phyloP scores from a whole-genome alignment of 1,140 invertebrate species.

The Mylabris phalerata region DNA sequence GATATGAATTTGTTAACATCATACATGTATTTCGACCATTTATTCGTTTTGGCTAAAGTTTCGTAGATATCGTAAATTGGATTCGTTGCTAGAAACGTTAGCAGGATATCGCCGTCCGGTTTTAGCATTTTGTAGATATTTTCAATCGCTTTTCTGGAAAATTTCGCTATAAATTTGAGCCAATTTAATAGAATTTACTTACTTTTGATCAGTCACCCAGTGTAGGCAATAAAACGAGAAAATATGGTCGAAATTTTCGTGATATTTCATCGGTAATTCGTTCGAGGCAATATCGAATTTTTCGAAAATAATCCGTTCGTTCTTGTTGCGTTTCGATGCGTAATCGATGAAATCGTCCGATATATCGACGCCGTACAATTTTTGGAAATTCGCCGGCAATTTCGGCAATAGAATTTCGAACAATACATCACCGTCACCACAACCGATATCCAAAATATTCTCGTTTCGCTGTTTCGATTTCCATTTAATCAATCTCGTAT shows the following conservation, averaged over 20 bases:
- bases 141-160: constrained; percentile 51
- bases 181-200: constrained; percentile 31
- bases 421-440: constrained; percentile 69
- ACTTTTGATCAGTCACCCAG: constrained; percentile 71
- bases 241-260: constrained; percentile 58
- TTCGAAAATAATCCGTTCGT: constrained; percentile 50
- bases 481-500: constrained; percentile 53
- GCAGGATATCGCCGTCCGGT: constrained; percentile 58
- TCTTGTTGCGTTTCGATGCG: constrained; percentile 50
- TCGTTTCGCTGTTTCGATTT: constrained; percentile 44
- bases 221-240: constrained; percentile 79
- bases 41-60: constrained; percentile 47
- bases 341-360: constrained; percentile 64
- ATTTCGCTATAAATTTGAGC: background rate
- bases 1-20: constrained; percentile 59
- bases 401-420: constrained; percentile 57
- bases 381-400: constrained; percentile 48
- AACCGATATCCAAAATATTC: constrained; percentile 68
- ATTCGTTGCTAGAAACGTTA: constrained; percentile 65
- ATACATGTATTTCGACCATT: constrained; percentile 61
- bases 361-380: constrained; percentile 58
- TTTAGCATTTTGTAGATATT: constrained; percentile 60
- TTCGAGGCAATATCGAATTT: constrained; percentile 57
- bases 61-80: constrained; percentile 65
- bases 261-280: constrained; percentile 45